Base-by-base conservation (phyloP, 2,888 invertebrate species). In the Diarsia mendica region DNA sequence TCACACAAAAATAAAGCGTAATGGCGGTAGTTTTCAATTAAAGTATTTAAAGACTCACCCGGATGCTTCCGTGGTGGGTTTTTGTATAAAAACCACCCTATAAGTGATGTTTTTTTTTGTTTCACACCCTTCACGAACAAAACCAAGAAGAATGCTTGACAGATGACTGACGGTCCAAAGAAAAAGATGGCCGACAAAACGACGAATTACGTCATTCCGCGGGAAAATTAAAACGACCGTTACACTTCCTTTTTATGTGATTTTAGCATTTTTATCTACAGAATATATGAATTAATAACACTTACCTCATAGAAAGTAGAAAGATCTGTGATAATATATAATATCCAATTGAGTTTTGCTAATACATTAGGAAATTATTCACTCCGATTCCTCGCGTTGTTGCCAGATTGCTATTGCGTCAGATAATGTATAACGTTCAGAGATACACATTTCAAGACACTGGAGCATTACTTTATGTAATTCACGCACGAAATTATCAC, bases 361-460 rank as follows among this genome's bases (percentile, higher is more conserved):
- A 95, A 93, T 91, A 92, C 96, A 96, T 96, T 88, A 90, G 94
- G 88, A 90, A 89, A 81, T 84, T 88, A 89, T 92, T 96, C 93
- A 96, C 87, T 94, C 93, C 85, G 92, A 94, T 87, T 93, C 92
- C 88, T 91, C 87, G 95, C 95, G 93, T 91, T 95, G 96, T 96
- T 96, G 96, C 95, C 96, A 95, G 93, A 93, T 94, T 89, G 95
- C 90, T 93, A 94, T 96, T 96, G 96, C 96, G 94, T 96, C 96
- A 96, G 96, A 96, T 89, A 95, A 82, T 93, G 89, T 89, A 91
- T 88, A 94, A 86, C 92, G 94, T 94, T 95, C 95, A 93, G 92
- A 93, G 87, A 88, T 90, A 94, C 91, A 93, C 96, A 96, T 96
- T 94, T 95, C 96, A 94, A 91, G 85, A 91, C 91, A 93, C 91